Conservation (phyloP, 2,113 vertebrate genomes). For the Isichthys henryi region DNA sequence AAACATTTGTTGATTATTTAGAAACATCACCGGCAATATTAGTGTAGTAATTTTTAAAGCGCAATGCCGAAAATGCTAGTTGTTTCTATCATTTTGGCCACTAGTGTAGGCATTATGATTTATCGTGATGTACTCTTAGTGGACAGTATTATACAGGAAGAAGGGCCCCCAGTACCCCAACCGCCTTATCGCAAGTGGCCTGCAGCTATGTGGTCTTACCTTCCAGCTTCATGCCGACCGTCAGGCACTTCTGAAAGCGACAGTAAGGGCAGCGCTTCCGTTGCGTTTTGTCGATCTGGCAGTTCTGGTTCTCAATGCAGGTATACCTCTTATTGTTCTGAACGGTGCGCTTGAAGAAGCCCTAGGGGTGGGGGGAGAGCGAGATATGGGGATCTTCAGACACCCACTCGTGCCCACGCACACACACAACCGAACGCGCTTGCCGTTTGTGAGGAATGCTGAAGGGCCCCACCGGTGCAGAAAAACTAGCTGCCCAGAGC, state of each 20-base stretch:
- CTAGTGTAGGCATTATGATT: background rate
- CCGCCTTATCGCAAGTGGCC: background rate
- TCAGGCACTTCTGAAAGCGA: constrained; percentile 97
- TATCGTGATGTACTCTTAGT: background rate
- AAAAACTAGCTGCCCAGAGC: background rate
- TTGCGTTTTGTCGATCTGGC: constrained; percentile 98
- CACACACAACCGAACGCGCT: constrained; percentile 23
- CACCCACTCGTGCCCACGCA: constrained; percentile 50
- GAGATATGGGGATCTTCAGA: constrained; percentile 54
- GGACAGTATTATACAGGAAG: background rate
- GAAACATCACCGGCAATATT: background rate
- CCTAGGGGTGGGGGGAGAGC: constrained; percentile 65
- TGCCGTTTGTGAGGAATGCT: background rate
- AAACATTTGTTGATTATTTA: background rate
- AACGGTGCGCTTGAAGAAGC: constrained; percentile 99
- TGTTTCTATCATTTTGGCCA: too few species aligned
- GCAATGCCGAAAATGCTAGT: too few species aligned
- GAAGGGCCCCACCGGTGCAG: too few species aligned
- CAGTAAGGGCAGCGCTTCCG: constrained; percentile 96
- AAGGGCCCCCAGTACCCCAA: background rate
- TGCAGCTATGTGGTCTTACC: constrained; percentile 61
- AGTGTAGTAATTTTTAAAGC: too few species aligned
- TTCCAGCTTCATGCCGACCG: constrained; percentile 97
- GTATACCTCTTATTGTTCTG: constrained; percentile 99
- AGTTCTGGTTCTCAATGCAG: constrained; percentile 99